Base-by-base conservation (phyloP, 2,888 invertebrate species). In the Nycteola revayana region DNA sequence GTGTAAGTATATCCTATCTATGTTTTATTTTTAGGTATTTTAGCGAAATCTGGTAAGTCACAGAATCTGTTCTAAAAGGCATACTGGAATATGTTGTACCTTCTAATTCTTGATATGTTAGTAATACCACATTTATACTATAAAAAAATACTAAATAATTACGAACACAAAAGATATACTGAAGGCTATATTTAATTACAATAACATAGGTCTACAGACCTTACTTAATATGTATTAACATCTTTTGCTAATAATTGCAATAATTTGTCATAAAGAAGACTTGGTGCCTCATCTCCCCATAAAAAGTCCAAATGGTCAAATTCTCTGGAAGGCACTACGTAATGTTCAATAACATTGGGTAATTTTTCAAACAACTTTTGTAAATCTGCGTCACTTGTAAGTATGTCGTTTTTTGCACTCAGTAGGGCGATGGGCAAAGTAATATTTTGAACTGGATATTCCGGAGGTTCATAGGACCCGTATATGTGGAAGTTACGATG, bases 281-380 rank as follows among this genome's bases (percentile, higher is more conserved):
- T 77, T 0, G 89, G 88, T 0, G 91, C 93, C 57, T 94, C 91
- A 7, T 84, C 86, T 0, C 90, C 94, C 86, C 90, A 94, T 5
- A 94, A 55, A 60, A 93, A 95, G 67, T 95, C 94, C 7, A 94
- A 78, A 53, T 95, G 95, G 66, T 93, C 94, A 59, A 94, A 95
- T 32, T 91, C 84, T 25, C 90, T 79, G 28, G 89, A 76, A 0
- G 92, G 90, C 7, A 95, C 90, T 50, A 90, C 75, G 51, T 91
- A 92, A 60, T 90, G 80, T 17, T 90, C 91, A 28, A 91, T 82
- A 1, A 89, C 83, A 54, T 90, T 90, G 0, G 85, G 76, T 8
- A 94, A 62, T 35, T 89, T 74, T 0, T 75, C 69, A 28, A 89
- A 90, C 23, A 94, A 72, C 27, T 79, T 85, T 6, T 83, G 63